Base-by-base conservation (phyloP, 2,113 vertebrate species). In the Vicugna pacos region DNA sequence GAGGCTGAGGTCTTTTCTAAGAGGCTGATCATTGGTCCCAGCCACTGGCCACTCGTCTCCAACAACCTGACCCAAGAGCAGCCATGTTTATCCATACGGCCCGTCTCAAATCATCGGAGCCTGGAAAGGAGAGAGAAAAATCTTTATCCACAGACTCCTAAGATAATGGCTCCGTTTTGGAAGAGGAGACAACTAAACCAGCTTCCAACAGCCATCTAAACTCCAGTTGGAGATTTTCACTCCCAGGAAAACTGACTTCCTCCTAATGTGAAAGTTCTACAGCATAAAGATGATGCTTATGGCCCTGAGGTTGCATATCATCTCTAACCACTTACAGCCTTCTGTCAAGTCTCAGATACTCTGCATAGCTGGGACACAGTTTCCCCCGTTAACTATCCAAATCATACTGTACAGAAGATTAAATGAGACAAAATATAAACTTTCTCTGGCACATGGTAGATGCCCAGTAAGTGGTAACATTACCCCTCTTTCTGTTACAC, bases 401-500 rank as follows among this genome's bases (percentile, higher is more conserved):
- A 8, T 83, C n/a, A 28, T 32, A 20, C 0, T 42, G 6, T 19
- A 69, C 4, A 67, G 42, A 64, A 28, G 64, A 93, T 26, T 46
- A 64, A 86, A 87, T 72, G 54, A 56, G 42, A 77, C 32, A 42
- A 89, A 69, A 73, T 54, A 54, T 2, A 24, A n/a, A 46, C 32
- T 13, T 65, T 52, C 19, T 30, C 75, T 16, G n/a, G 26, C 42
- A n/a, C 4, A 6, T 14, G 8, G 72, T 2, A 32, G 84, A 93
- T 77, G 16, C 28, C 17, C 95, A 73, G 38, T 64, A 93, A 95
- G 89, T 79, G 91, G 83, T 85, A 30, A 10, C 79, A 72, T 35
- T 65, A 2, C 26, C 82, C 12, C 11, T 1, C 35, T 69, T n/a
- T n/a, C 32, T 2, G 0, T n/a, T 38, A 67, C 6, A 22, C 58